Conservation (phyloP, 2,888 invertebrate species). For the Malthinus flaveolus region DNA sequence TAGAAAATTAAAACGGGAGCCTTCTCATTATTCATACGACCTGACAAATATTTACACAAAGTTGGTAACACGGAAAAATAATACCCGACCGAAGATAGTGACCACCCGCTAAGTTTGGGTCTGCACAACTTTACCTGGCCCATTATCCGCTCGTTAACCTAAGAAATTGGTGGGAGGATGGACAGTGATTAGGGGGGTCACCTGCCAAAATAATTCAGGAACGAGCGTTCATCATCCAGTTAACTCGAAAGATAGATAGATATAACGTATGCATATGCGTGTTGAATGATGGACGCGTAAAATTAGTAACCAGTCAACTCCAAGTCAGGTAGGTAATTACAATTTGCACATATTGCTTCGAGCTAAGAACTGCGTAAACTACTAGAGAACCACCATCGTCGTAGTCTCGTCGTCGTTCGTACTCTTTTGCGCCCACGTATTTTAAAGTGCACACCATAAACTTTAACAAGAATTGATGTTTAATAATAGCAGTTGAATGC, state of each 20-base stretch:
- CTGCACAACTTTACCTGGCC: constrained; percentile 41
- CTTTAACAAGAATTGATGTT: neutral
- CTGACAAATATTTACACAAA: constrained; percentile 48
- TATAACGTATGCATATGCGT: constrained; percentile 26
- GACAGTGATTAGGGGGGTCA: constrained; percentile 36
- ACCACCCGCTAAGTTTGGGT: constrained; percentile 39
- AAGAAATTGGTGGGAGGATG: constrained; percentile 42
- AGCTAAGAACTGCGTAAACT: constrained; percentile 13
- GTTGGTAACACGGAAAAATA: constrained; percentile 38
- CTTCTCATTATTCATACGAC: constrained; percentile 46
- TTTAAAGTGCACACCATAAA: constrained; percentile 26
- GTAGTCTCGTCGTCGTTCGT: too few species aligned
- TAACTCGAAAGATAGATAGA: constrained; percentile 10
- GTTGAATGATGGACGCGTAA: constrained; percentile 33
- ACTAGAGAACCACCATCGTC: constrained; percentile 30
- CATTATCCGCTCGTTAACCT: constrained; percentile 43
- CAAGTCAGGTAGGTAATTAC: constrained; percentile 18
- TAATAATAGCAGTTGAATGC: constrained; percentile 1
- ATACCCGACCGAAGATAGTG: constrained; percentile 30
- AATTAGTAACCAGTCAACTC: constrained; percentile 16
- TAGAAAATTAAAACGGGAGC: constrained; percentile 46
- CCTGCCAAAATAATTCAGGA: constrained; percentile 42
- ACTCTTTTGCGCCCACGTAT: constrained; percentile 32
- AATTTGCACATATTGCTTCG: constrained; percentile 10
- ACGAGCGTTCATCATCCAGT: constrained; percentile 23